Evolutionary conservation across 1,140 invertebrate genomes (phyloP).

Genomic region (Belonocnema kinseyi): DNA sequence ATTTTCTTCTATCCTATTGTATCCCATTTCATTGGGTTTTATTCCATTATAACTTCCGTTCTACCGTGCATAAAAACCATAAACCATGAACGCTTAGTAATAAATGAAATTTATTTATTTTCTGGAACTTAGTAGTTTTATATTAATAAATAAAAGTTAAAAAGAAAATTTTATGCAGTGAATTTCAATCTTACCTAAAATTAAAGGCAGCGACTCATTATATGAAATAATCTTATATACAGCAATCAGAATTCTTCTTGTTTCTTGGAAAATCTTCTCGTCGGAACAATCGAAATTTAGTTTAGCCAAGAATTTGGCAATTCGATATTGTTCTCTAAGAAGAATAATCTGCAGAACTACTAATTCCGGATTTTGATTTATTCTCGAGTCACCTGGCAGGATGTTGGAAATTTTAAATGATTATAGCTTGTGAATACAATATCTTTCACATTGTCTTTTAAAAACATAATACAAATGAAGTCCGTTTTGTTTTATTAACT

Average conservation of each 20-base stretch:
- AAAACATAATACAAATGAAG: too few relatives aligned
- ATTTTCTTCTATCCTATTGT: too few relatives aligned
- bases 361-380: conserved; percentile 91
- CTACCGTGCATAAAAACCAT: background rate
- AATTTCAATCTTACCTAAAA: conserved; percentile 77
- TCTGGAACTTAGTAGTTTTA: too few relatives aligned
- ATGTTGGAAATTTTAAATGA: too few relatives aligned
- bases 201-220: conserved; percentile 90
- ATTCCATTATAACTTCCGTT: too few relatives aligned
- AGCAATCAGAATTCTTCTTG: conserved; percentile 86
- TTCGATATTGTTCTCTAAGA: conserved; percentile 92
- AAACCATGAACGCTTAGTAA: too few relatives aligned
- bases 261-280: conserved; percentile 91
- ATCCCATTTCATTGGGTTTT: too few relatives aligned
- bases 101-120: too few relatives aligned
- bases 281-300: conserved; percentile 93
- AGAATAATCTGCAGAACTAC: conserved; percentile 89
- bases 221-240: conserved; percentile 90
- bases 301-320: conserved; percentile 83
- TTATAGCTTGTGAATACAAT: too few relatives aligned
- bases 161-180: conserved; percentile 30
- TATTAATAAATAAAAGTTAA: too few relatives aligned
- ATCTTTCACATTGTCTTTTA: too few relatives aligned
- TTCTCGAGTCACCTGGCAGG: conserved; percentile 84
- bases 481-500: too few relatives aligned